Conservation (phyloP, 1,140 invertebrate genomes). For the Bemisia tabaci region DNA sequence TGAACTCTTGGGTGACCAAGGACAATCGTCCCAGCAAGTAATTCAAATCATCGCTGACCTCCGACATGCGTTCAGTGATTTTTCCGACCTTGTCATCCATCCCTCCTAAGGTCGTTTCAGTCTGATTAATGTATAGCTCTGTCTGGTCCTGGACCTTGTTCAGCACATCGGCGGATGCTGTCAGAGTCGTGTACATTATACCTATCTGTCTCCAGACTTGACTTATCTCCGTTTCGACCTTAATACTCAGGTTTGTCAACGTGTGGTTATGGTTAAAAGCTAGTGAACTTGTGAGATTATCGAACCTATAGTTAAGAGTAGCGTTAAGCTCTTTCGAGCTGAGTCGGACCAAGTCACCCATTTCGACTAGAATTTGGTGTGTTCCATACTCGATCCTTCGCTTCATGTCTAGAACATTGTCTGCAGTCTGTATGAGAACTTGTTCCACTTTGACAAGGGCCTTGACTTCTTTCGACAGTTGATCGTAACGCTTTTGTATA, state of each 20-base stretch:
- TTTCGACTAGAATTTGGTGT: constrained; percentile 68
- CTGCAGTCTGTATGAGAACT: constrained; percentile 66
- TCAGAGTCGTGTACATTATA: constrained; percentile 74
- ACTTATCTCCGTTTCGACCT: constrained; percentile 67
- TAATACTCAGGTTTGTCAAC: constrained; percentile 55
- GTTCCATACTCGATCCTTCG: constrained; percentile 70
- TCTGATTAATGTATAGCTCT: constrained; percentile 65
- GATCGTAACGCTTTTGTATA: constrained; percentile 31
- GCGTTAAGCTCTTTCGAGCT: constrained; percentile 50
- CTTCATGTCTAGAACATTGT: constrained; percentile 71
- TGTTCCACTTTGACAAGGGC: constrained; percentile 56
- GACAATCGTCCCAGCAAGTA: constrained; percentile 65
- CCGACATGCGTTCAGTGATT: constrained; percentile 63
- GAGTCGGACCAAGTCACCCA: constrained; percentile 49
- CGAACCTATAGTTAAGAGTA: constrained; percentile 52
- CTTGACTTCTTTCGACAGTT: constrained; percentile 21
- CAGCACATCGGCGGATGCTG: constrained; percentile 53
- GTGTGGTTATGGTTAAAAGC: constrained; percentile 58
- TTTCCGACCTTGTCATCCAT: constrained; percentile 64
- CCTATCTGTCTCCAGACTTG: constrained; percentile 36
- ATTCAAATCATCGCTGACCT: constrained; percentile 74
- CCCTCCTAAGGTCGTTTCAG: constrained; percentile 59
- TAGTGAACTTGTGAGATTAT: constrained; percentile 50
- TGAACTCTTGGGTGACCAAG: constrained; percentile 73
- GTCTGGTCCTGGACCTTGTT: constrained; percentile 64